A percentile compares a stretch with the other conserved stretches of the same genome.
These are phyloP conservation scores for Amphiprion percula DNA, from an alignment of 2,113 vertebrate species.

Conservation along the genomic window DNA sequence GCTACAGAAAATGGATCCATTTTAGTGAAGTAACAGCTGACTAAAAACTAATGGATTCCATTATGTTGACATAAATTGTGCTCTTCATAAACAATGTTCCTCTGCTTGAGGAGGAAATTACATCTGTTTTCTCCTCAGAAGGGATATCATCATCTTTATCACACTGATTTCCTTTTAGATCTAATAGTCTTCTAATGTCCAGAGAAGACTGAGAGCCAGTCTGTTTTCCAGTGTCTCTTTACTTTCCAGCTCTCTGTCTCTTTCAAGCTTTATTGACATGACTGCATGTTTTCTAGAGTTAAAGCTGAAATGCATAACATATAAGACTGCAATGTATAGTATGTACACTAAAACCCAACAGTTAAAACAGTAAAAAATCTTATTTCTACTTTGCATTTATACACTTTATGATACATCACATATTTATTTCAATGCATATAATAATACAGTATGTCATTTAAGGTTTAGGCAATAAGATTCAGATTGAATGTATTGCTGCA, in stretches of 20 bases:
- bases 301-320: no score
- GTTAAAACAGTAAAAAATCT: no score
- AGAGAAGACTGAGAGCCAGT: constrained; percentile 33
- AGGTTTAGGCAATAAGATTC: no score
- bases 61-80: constrained; percentile 64
- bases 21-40: constrained; percentile 54
- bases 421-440: no score
- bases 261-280: constrained; percentile 1
- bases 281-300: not conserved
- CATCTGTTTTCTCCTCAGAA: constrained; percentile 56
- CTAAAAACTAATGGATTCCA: constrained; percentile 65
- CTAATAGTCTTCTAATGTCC: constrained; percentile 48
- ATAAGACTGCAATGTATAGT: no score
- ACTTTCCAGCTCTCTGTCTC: constrained; percentile 2
- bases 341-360: no score
- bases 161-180: constrained; percentile 61
- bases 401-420: no score
- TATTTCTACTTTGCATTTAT: no score
- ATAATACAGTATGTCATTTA: no score
- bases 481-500: no score
- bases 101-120: constrained; percentile 59
- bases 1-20: constrained; percentile 50
- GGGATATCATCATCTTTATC: constrained; percentile 52
- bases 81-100: constrained; percentile 35
- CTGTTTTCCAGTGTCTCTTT: constrained; percentile 17